Conservation (phyloP, 2,888 invertebrate genomes). For the Hirtodrosophila confusa region DNA sequence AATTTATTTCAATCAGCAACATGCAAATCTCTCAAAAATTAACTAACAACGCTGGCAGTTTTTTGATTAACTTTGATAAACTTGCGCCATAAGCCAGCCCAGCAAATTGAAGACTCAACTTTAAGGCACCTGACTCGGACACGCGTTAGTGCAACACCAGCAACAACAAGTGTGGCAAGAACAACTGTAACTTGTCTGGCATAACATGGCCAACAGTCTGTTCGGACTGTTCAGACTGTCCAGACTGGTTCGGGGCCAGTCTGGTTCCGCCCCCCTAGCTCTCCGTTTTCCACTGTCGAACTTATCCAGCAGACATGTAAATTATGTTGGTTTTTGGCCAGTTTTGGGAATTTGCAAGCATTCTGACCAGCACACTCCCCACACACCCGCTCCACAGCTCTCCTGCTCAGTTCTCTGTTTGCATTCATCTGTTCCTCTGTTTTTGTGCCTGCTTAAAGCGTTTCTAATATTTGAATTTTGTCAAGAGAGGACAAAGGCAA, state of each 20-base stretch:
- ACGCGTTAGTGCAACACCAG: slow-evolving; percentile 24
- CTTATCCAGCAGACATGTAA: slow-evolving; percentile 81
- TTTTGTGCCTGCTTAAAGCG: slow-evolving; percentile 47
- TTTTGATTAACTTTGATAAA: slow-evolving; percentile 39
- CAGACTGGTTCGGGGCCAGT: slow-evolving; percentile 40
- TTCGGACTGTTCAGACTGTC: slow-evolving; percentile 53
- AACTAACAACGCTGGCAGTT: slow-evolving; percentile 5
- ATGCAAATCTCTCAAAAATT: slow-evolving; percentile 4
- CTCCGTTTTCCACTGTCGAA: slow-evolving; percentile 44
- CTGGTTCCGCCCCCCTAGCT: slow-evolving; percentile 16
- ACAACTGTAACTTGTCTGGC: slow-evolving; percentile 54
- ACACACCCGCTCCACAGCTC: slow-evolving; percentile 14
- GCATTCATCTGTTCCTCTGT: slow-evolving; percentile 31
- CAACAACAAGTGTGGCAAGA: slow-evolving; percentile 13
- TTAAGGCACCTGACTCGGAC: slow-evolving; percentile 44
- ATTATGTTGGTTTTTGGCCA: slow-evolving; percentile 73
- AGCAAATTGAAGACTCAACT: slow-evolving; percentile 14
- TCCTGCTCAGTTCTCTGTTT: slow-evolving; percentile 12
- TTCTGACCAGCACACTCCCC: slow-evolving; percentile 27
- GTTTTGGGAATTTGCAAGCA: slow-evolving; percentile 55
- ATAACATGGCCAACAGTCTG: slow-evolving; percentile 60
- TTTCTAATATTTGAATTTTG: slow-evolving; percentile 33
- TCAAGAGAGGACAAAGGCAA: neutral
- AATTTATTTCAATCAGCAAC: slow-evolving; percentile 45
- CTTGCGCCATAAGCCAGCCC: slow-evolving; percentile 11